Conservation (phyloP, 2,797 vertebrate species). For the Enteromius mattozi region DNA sequence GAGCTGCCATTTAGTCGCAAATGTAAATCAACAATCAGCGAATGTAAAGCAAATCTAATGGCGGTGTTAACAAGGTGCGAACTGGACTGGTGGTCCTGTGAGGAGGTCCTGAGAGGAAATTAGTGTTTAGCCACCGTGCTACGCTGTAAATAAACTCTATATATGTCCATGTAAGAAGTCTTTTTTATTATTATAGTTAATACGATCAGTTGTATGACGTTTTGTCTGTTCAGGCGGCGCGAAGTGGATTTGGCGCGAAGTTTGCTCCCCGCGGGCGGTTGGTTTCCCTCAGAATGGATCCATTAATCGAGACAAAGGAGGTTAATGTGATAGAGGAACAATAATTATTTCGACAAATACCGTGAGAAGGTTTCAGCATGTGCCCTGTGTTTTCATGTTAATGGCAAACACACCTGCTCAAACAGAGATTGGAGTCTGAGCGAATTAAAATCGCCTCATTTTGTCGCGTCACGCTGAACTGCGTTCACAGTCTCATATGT, state of each 20-base stretch:
- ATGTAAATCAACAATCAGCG: slow-evolving; percentile 87
- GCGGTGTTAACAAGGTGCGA: slow-evolving; percentile 88
- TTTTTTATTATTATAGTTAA: too few relatives aligned
- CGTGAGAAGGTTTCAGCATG: slow-evolving; percentile 40
- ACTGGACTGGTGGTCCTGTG: slow-evolving; percentile 64
- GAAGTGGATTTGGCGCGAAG: not conserved
- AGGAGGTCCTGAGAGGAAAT: not conserved
- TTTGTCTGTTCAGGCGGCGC: too few relatives aligned
- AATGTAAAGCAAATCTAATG: slow-evolving; percentile 85
- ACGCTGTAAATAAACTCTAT: not conserved
- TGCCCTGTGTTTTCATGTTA: slow-evolving; percentile 65
- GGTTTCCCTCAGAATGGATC: slow-evolving; percentile 74
- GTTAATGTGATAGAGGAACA: slow-evolving; percentile 72
- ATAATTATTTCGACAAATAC: slow-evolving; percentile 70
- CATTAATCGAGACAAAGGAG: slow-evolving; percentile 79
- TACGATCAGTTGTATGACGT: too few relatives aligned
- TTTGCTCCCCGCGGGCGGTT: slow-evolving; percentile 73
- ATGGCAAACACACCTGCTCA: slow-evolving; percentile 67
- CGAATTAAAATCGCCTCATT: not conserved
- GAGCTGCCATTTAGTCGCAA: slow-evolving; percentile 64
- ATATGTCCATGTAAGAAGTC: not conserved
- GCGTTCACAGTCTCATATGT: not conserved
- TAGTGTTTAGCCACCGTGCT: not conserved
- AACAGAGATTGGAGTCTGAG: slow-evolving; percentile 54
- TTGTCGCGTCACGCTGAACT: not conserved